Evolutionary conservation across 2,797 vertebrate species (phyloP), one percentile per base, ranked within the genome.

Genomic region (Sus cebifrons): DNA sequence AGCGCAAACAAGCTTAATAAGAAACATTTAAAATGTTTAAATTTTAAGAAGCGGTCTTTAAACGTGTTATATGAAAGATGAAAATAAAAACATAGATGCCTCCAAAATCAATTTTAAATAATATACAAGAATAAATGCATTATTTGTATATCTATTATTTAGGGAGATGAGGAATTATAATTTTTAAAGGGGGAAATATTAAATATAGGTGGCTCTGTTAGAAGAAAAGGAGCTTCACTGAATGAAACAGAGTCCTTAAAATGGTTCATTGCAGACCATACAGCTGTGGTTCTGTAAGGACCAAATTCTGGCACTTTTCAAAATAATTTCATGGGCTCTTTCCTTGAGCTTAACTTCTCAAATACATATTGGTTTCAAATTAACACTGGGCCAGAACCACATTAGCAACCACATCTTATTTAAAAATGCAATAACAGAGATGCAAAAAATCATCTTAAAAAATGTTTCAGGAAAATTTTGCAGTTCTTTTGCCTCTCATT

Each of bases 321-420:
- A 73, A 97, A 97, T 95, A 96, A 97, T 97, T 89, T 49, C 87
- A 95, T 93, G 79, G 79, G 96, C 93, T 75, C 97, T 95, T 95
- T 96, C 93, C 96, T 97, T 98, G 98, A 98, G 98, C 98, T 98
- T 97, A 99, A 98, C 98, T 99, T 98, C 98, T 98, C 95, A 98
- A 99, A 99, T 99, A 98, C 98, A 98, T 98, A 99, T 98, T 98
- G 98, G 98, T 99, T 99, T 99, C 98, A 99, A 99, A 99, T 99
- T 99, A 99, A 99, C 98, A 99, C 98, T 99, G 99, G 99, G 99
- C 99, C 99, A 99, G 99, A 99, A 99, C 99, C 99, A 99, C 99
- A 99, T 98, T 99, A 99, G 99, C 99, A 99, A 99, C 99, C 97
- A 98, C 99, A 99, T 99, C 99, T 98, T 98, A 98, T 99, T 98